Evolutionary conservation across 2,797 vertebrate genomes (phyloP), one percentile per base, ranked within the genome.

Genomic region (Tachyglossus aculeatus): DNA sequence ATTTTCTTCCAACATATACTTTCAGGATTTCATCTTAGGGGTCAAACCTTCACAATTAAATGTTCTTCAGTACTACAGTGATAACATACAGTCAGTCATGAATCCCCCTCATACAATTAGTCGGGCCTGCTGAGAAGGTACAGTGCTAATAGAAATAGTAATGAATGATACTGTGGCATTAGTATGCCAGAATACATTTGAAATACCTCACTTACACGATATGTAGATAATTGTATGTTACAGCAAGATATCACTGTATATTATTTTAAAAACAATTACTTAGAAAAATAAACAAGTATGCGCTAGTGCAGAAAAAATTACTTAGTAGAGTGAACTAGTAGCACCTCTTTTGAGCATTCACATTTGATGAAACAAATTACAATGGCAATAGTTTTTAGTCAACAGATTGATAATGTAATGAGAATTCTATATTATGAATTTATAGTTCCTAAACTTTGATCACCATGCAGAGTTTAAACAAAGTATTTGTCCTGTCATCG

Each of bases 101-200:
- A 79, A 82, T 77, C 60, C 45, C 57, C 55, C 66, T 38, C 66
- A 62, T 63, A 78, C 81, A 88, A 87, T 88, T 86, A 89, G 61
- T 66, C 67, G 56, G 48, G 63, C 68, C 78, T 77, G 71, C 73
- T 78, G 74, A 62, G 69, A 69, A 85, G 45, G 43, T 54, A 56
- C 11, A 76, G 34, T 52, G 47, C 39, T 85, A 75, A 72, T 72
- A 62, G 83, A 72, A 81, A 72, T 65, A 80, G 51, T 74, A 60
- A 71, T 69, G 37, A 64, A 76, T 47, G 43, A 70, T 77, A 62
- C 51, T 34, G 21, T 37, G 36, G 19, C 43, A 86, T 78, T 63
- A 78, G 19, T 58, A 80, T 77, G 63, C 56, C 76, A 53, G 1
- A 3, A 5, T 43, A 73, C 80, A 55, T 52, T 40, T 39, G 31